These are phyloP conservation scores for Caenorhabditis becei DNA, from an alignment of 2,888 invertebrate genomes.

Conservation along the genomic window DNA sequence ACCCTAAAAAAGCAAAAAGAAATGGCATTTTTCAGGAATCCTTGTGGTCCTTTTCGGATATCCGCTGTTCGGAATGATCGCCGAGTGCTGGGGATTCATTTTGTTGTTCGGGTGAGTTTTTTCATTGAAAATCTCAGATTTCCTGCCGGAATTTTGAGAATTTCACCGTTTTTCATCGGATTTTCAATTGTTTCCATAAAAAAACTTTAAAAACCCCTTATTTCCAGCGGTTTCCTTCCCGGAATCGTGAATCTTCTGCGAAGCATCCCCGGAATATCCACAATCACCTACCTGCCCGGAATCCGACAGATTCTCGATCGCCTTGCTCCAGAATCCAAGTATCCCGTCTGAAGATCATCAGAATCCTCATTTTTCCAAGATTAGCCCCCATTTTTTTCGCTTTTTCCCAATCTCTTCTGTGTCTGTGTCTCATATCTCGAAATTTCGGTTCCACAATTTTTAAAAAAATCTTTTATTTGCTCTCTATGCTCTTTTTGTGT, in stretches of 20 bases:
- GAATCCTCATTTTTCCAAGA: background rate
- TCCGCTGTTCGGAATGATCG: conserved; percentile 95
- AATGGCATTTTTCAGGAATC: conserved; percentile 94
- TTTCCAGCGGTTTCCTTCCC: conserved; percentile 94
- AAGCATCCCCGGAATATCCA: conserved; percentile 93
- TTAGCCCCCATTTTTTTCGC: background rate
- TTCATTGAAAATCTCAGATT: background rate
- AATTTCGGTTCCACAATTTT: conserved; percentile 47
- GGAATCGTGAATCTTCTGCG: conserved; percentile 95
- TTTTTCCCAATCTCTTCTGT: conserved; percentile 15
- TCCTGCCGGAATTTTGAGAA: no score
- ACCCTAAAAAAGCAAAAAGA: conserved; percentile 83
- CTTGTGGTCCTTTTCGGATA: conserved; percentile 93
- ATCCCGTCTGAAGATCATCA: conserved; percentile 74
- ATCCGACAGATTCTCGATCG: conserved; percentile 86
- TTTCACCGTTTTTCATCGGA: no score
- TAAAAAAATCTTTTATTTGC: background rate
- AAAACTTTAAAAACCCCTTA: background rate
- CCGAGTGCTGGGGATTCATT: conserved; percentile 97
- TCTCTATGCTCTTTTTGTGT: conserved; percentile 16
- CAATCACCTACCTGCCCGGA: conserved; percentile 91
- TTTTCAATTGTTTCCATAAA: no score
- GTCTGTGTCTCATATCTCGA: conserved; percentile 48
- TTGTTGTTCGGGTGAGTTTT: conserved; percentile 84
- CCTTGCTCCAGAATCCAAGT: conserved; percentile 80